A percentile compares a stretch with the other conserved stretches of the same genome.
Conservation (phyloP, 2,888 invertebrate genomes). For the Xestia sexstrigata region DNA sequence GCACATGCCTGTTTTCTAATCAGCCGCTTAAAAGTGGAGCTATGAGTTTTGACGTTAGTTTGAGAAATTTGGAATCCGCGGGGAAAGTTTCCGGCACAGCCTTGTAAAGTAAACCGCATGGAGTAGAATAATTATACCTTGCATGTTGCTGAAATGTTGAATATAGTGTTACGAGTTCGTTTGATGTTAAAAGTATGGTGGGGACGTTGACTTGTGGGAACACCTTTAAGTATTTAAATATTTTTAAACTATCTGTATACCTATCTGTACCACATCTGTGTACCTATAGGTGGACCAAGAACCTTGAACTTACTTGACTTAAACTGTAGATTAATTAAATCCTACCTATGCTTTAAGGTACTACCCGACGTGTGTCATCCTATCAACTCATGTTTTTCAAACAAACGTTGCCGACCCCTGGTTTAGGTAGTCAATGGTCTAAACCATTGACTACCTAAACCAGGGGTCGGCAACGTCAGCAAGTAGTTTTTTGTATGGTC, state of each 20-base stretch:
- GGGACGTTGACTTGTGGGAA: not conserved
- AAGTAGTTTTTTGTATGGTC: not conserved
- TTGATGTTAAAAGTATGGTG: not conserved
- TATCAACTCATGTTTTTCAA: not conserved
- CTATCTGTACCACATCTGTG: not conserved
- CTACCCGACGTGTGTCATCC: conserved; percentile 55
- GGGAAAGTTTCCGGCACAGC: not conserved
- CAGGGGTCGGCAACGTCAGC: not conserved
- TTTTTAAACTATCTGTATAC: not conserved
- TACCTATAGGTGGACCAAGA: not conserved
- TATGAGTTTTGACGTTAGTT: not conserved
- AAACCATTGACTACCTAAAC: not conserved
- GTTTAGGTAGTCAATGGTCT: no score
- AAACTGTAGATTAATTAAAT: not conserved
- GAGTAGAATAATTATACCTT: not conserved
- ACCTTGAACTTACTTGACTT: not conserved
- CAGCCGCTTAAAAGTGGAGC: not conserved
- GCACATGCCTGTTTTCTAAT: not conserved
- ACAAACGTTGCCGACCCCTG: no score
- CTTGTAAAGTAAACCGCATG: not conserved
- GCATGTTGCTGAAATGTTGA: no score
- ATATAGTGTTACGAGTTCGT: no score
- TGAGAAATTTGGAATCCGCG: not conserved
- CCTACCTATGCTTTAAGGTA: conserved; percentile 76
- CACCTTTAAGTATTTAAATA: not conserved